Evolutionary conservation across 2,888 invertebrate genomes (phyloP).

Genomic region (Adelphocoris suturalis): DNA sequence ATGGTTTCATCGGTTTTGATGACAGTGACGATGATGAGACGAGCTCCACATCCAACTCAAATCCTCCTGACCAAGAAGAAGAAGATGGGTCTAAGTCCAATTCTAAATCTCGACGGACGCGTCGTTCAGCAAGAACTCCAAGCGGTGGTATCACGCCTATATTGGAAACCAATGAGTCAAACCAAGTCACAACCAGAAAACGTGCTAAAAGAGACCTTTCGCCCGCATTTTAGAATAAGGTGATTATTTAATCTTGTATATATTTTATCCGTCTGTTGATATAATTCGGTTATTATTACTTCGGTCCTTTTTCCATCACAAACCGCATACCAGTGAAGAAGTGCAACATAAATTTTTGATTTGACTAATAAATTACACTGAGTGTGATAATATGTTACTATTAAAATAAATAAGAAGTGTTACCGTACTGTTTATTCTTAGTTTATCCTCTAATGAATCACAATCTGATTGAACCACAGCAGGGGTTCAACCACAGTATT

Average conservation of each 20-base stretch:
- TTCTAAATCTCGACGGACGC: background rate
- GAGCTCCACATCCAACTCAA: background rate
- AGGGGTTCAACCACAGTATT: no score
- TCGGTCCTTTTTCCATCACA: background rate
- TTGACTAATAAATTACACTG: background rate
- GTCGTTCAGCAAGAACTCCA: background rate
- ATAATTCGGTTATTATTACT: background rate
- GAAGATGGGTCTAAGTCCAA: background rate
- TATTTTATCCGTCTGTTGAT: background rate
- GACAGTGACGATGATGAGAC: conserved; percentile 25
- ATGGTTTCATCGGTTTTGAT: background rate
- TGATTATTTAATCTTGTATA: background rate
- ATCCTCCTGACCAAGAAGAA: background rate
- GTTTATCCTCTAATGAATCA: background rate
- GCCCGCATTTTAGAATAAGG: conserved; percentile 48
- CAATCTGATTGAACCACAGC: no score
- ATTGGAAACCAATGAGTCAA: background rate
- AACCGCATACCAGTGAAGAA: background rate
- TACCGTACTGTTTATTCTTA: background rate
- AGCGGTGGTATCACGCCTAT: background rate
- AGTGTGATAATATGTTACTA: background rate
- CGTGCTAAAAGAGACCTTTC: conserved; percentile 53
- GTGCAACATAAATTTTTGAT: no score
- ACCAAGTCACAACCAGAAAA: conserved; percentile 20
- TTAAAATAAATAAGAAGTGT: background rate